Evolutionary conservation across 2,797 vertebrate species (phyloP).

Genomic region (Enteromius anoplus): DNA sequence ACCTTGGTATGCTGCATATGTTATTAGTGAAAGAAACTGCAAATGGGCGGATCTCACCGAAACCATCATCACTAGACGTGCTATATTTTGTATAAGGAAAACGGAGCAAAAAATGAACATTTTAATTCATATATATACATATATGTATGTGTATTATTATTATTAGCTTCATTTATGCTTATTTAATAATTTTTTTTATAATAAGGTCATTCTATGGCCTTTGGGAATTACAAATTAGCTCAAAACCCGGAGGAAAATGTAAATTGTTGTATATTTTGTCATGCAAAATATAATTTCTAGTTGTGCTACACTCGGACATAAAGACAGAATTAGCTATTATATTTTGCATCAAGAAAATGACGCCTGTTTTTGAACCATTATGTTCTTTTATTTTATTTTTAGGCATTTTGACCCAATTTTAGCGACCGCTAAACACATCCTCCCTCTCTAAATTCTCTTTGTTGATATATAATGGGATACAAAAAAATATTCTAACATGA

Average conservation of each 20-base stretch:
- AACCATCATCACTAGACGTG: background rate
- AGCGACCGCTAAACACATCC: background rate
- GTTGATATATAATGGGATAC: too few relatives aligned
- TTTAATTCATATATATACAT: too few relatives aligned
- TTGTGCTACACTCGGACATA: background rate
- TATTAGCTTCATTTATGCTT: background rate
- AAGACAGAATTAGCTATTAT: background rate
- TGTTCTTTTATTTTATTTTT: background rate
- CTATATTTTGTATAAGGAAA: background rate
- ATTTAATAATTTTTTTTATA: background rate
- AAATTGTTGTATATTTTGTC: background rate
- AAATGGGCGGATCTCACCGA: constrained; percentile 63
- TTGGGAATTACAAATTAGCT: background rate
- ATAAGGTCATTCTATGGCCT: background rate
- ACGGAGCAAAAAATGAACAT: background rate
- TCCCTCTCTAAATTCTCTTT: background rate
- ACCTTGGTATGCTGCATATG: constrained; percentile 93
- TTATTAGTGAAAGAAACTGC: constrained; percentile 83
- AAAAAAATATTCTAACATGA: too few relatives aligned
- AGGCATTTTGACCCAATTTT: background rate
- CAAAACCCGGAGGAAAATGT: background rate
- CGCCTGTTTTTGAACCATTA: background rate
- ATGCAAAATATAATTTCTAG: background rate
- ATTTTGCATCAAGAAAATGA: background rate
- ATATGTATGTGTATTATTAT: background rate